These are phyloP conservation scores for Phycodurus eques DNA, from an alignment of 2,113 vertebrate species.

Conservation along the genomic window DNA sequence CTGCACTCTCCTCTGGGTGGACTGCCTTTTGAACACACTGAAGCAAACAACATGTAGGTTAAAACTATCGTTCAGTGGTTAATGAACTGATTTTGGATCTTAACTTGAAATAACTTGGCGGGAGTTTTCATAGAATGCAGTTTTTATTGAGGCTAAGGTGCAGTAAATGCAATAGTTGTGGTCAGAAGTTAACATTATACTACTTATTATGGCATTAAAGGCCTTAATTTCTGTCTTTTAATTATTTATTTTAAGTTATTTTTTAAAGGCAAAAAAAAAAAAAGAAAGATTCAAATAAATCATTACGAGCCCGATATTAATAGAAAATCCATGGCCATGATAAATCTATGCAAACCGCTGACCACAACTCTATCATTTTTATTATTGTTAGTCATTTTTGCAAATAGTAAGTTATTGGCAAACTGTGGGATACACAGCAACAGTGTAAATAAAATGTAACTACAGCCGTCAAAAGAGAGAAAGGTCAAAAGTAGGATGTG, in stretches of 20 bases:
- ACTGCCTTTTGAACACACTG: conserved; percentile 85
- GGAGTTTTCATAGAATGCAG: background rate
- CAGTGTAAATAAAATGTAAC: background rate
- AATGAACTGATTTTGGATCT: background rate
- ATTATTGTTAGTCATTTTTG: background rate
- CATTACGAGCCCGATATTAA: background rate
- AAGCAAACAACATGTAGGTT: conserved; percentile 17
- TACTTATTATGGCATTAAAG: background rate
- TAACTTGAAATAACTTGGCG: conserved; percentile 15
- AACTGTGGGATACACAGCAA: background rate
- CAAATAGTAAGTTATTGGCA: background rate
- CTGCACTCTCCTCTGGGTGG: conserved; percentile 72
- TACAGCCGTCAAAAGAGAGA: conserved; percentile 5
- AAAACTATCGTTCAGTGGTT: background rate
- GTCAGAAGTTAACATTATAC: background rate
- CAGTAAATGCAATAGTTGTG: background rate
- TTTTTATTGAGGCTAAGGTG: background rate
- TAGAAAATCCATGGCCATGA: background rate
- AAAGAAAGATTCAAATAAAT: background rate
- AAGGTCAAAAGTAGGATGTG: conserved; percentile 14
- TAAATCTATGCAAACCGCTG: background rate
- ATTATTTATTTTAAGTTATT: no score
- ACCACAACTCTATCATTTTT: background rate
- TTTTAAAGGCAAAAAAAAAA: no score
- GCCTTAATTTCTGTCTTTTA: no score